Conservation (phyloP, 1,140 invertebrate genomes). For the Eufriesea mexicana region DNA sequence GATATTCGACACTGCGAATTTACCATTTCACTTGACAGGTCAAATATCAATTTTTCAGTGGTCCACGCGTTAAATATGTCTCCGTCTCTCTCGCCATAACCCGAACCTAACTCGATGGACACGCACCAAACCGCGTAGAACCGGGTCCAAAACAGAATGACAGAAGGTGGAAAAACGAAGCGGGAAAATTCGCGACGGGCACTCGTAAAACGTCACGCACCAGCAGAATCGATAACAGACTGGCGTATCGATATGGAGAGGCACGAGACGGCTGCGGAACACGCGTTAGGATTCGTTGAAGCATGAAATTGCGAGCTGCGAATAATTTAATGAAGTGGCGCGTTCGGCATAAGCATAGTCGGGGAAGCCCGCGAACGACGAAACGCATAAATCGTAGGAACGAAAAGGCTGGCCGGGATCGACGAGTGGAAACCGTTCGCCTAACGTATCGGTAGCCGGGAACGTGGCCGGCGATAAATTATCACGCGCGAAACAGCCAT, state of each 20-base stretch:
- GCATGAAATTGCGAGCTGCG: conserved; percentile 21
- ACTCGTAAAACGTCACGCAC: too few relatives aligned
- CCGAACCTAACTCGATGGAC: too few relatives aligned
- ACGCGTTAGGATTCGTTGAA: neutral
- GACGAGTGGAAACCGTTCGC: conserved; percentile 9
- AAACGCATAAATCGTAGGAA: conserved; percentile 35
- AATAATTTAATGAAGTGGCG: conserved; percentile 35
- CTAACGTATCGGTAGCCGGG: conserved; percentile 21
- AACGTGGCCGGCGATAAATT: conserved; percentile 44
- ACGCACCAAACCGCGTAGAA: too few relatives aligned
- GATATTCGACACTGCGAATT: too few relatives aligned
- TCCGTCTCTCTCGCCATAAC: too few relatives aligned
- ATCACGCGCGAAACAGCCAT: conserved; percentile 5
- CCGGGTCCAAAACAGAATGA: too few relatives aligned
- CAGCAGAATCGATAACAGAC: neutral
- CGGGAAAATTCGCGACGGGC: too few relatives aligned
- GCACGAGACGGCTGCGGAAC: neutral
- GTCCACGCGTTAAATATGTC: too few relatives aligned
- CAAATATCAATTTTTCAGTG: too few relatives aligned
- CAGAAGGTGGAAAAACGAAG: too few relatives aligned
- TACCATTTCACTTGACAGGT: too few relatives aligned
- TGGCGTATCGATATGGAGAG: neutral
- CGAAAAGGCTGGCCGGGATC: conserved; percentile 25
- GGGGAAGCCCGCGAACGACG: neutral
- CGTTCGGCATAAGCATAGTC: neutral